These are phyloP conservation scores for Pseudopipra pipra DNA, from an alignment of 2,113 vertebrate genomes.

Conservation along the genomic window DNA sequence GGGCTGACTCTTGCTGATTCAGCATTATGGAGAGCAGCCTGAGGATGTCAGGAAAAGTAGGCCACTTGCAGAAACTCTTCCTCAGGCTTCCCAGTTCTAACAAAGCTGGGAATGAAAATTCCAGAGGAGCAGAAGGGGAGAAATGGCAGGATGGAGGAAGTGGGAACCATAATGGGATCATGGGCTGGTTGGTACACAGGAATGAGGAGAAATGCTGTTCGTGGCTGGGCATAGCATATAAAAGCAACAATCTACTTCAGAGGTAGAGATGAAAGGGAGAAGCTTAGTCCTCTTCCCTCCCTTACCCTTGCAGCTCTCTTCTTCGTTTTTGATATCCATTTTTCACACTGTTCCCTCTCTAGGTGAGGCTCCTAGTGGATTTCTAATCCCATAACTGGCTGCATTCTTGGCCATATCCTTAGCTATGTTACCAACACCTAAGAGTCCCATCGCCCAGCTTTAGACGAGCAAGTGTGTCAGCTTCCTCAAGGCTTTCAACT, in stretches of 20 bases:
- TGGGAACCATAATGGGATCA: background rate
- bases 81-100: background rate
- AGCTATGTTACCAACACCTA: background rate
- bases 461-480: background rate
- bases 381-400: background rate
- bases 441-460: background rate
- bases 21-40: background rate
- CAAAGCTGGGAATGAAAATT: background rate
- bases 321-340: background rate
- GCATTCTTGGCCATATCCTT: background rate
- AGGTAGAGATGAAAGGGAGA: background rate
- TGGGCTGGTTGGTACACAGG: background rate
- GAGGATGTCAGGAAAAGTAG: background rate
- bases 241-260: background rate
- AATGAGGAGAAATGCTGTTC: background rate
- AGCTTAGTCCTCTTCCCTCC: background rate
- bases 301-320: background rate
- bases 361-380: background rate
- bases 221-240: background rate
- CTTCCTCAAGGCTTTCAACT: background rate
- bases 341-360: background rate
- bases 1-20: background rate
- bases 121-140: background rate
- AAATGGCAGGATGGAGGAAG: background rate
- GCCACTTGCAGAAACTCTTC: background rate